Base-by-base conservation (phyloP, 2,888 invertebrate genomes). In the Oscheius myriophilus region DNA sequence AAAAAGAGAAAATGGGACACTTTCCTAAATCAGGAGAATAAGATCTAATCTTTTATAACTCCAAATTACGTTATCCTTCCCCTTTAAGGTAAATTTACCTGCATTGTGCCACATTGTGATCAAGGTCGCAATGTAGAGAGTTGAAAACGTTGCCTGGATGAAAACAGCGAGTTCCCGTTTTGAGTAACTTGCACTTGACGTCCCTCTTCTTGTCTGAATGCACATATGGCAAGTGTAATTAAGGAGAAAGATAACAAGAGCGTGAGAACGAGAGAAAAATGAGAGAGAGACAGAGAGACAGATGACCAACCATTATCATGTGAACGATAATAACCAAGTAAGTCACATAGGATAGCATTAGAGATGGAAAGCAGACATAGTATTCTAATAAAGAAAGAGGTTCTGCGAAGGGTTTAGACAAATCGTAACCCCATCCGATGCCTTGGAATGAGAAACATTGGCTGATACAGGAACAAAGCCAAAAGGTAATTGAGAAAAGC, bases 61-160 rank as follows among this genome's bases (percentile, higher is more conserved):
- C n/a, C n/a, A n/a, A n/a, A n/a, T n/a, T n/a, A n/a, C n/a, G n/a
- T n/a, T n/a, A n/a, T n/a, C n/a, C n/a, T n/a, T n/a, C n/a, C n/a
- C n/a, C n/a, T n/a, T n/a, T n/a, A n/a, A n/a, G n/a, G n/a, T n/a
- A n/a, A n/a, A n/a, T n/a, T n/a, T 46, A 69, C 71, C 73, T 54
- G 69, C 71, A 58, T 71, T 2, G 62, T 72, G 72, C 72, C 72
- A 72, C 12, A 69, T 23, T 18, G 66, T 42, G 2, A 72, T 64
- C 46, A 72, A 21, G n/a, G 67, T 39, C 0, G 66, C 58, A 21
- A 69, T 67, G 43, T 69, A 72, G 7, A 55, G 1, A 21, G 72
- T 72, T 12, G 69, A 64, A 43, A 72, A 67, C 1, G 72, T 72
- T 49, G 58, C 69, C 41, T 72, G 72, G 2, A 69, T 49, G 12